A percentile compares a stretch with the other conserved stretches of the same genome.
Evolutionary conservation across 2,888 invertebrate species (phyloP).

Genomic region (Gymnosoma rotundatum): DNA sequence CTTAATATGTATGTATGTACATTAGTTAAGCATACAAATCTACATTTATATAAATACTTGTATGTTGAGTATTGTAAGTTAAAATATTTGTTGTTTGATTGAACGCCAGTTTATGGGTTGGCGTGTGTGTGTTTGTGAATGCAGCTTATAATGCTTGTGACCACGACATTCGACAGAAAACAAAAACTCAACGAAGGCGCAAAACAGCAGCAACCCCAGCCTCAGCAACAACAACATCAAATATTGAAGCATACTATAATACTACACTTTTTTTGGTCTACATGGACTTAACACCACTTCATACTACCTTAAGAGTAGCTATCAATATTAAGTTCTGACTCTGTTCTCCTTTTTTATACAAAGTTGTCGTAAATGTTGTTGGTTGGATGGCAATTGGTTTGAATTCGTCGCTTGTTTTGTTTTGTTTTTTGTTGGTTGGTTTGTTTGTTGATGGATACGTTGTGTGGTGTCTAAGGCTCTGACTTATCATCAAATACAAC

Average conservation of each 20-base stretch:
- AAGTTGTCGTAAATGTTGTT: conserved; percentile 28
- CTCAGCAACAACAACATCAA: conserved; percentile 52
- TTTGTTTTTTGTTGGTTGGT: conserved; percentile 48
- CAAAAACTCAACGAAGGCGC: conserved; percentile 51
- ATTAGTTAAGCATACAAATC: not conserved
- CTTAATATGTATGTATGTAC: not conserved
- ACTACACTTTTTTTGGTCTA: conserved; percentile 35
- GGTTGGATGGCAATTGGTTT: conserved; percentile 50
- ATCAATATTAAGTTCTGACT: conserved; percentile 53
- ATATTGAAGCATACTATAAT: conserved; percentile 60
- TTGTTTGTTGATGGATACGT: conserved; percentile 60
- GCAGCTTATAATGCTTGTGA: conserved; percentile 41
- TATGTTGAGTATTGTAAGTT: conserved; percentile 29
- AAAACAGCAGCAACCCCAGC: conserved; percentile 48
- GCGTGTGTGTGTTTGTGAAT: not conserved
- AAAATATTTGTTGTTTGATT: conserved; percentile 42
- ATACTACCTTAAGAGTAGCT: conserved; percentile 56
- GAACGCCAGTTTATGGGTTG: conserved; percentile 20
- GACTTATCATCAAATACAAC: conserved; percentile 65
- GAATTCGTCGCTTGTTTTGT: conserved; percentile 38
- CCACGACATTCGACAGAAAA: conserved; percentile 64
- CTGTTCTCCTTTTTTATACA: conserved; percentile 51
- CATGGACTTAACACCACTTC: conserved; percentile 49
- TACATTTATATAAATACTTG: conserved; percentile 16
- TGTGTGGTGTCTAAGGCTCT: conserved; percentile 55